Base-by-base conservation (phyloP, 2,113 vertebrate genomes). In the Anser brachyrhynchus region DNA sequence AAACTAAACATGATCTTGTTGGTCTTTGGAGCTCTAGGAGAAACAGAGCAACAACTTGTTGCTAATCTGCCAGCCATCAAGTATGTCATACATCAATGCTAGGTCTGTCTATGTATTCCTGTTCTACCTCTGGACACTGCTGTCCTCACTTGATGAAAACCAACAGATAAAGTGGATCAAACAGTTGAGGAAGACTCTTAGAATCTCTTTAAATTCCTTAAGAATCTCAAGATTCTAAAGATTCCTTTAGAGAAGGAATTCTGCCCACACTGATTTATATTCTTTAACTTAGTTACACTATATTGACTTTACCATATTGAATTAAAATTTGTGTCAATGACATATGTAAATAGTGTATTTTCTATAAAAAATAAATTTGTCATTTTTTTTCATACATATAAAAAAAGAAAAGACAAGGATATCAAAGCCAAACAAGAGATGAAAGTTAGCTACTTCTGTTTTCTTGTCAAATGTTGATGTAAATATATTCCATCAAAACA, bases 401-500 rank as follows among this genome's bases (percentile, higher is more conserved):
- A 49, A 7, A 61, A 13, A 3, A 4, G 0, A 3, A 22, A 3
- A 69, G 25, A 39, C 14, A 13, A 5, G 5, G 11, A 2, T 65
- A 87, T 90, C 39, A 72, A 87, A 85, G 8, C 7, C 75, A 61
- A 82, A 33, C 4, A 58, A 67, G 52, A 52, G 17, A 72, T 33
- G 3, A 49, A 57, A 35, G 9, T 54, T 46, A 49, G 28, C 55
- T 35, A 44, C 5, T 55, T 55, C 80, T 74, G 6, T 78, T 49
- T 73, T 77, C 57, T 84, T 84, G 39, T 66, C 44, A 85, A 76
- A 72, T 46, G 13, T 43, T 79, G 33, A 88, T 77, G 58, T 66
- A 49, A 85, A 80, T 7, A 44, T 67, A 52, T 64, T 84, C 8
- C 13, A 62, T 74, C 51, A 69, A 94, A 87, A 87, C 8, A 46